Conservation (phyloP, 2,113 vertebrate species). For the Megaceryle maxima region DNA sequence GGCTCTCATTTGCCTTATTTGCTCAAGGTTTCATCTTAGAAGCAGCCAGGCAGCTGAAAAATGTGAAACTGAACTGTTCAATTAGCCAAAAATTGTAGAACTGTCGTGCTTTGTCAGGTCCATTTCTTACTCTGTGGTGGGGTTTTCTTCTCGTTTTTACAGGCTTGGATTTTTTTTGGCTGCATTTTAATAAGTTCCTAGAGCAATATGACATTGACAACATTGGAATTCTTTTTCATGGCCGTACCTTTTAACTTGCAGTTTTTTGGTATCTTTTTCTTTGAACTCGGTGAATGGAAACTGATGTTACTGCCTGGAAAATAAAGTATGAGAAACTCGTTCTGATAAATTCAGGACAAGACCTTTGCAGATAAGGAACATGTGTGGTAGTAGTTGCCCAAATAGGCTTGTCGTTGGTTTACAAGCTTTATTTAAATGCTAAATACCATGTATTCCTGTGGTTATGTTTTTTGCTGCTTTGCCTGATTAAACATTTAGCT, state of each 20-base stretch:
- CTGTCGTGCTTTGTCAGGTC: neutral
- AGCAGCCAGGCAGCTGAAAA: neutral
- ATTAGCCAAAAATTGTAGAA: neutral
- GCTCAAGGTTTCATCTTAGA: neutral
- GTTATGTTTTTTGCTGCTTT: slow-evolving; percentile 35
- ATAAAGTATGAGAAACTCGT: neutral
- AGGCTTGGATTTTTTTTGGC: neutral
- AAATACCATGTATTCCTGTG: slow-evolving; percentile 31
- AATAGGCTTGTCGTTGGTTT: slow-evolving; percentile 37
- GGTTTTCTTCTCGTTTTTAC: neutral
- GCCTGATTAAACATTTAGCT: slow-evolving; percentile 53
- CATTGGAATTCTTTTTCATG: neutral
- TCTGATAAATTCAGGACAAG: neutral
- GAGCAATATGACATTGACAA: neutral
- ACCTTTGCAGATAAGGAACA: slow-evolving; percentile 41
- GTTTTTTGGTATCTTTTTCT: neutral
- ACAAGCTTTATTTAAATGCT: slow-evolving; percentile 51
- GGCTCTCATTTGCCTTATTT: neutral
- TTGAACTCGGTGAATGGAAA: neutral
- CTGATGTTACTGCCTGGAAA: neutral
- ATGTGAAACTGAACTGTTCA: neutral
- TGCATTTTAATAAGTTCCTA: neutral
- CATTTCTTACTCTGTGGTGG: neutral
- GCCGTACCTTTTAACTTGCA: neutral
- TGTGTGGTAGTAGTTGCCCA: slow-evolving; percentile 17